These are phyloP conservation scores for Oreochromis spilurus DNA, from an alignment of 2,113 vertebrate species.

Conservation along the genomic window DNA sequence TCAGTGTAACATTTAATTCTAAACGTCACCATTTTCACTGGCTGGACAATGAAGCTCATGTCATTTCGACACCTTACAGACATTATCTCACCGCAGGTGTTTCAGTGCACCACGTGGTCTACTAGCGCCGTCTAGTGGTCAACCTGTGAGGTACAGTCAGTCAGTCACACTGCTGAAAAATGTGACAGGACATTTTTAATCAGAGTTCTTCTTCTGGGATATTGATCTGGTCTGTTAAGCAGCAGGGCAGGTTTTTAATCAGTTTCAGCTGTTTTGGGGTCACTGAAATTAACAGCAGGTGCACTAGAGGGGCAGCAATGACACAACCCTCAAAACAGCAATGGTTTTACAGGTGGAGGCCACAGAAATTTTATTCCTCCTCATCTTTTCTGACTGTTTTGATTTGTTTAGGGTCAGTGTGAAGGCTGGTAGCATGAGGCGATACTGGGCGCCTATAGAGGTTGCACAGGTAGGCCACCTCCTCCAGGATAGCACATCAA, in stretches of 20 bases:
- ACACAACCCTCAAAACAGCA: neutral
- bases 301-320: neutral
- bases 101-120: neutral
- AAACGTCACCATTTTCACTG: neutral
- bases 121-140: conserved; percentile 42
- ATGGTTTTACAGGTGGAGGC: neutral
- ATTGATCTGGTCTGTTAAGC: neutral
- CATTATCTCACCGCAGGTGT: neutral
- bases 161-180: neutral
- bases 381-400: neutral
- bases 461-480: neutral
- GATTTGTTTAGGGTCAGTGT: neutral
- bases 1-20: neutral
- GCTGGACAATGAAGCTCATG: neutral
- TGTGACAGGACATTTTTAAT: neutral
- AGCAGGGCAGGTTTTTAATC: neutral
- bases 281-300: neutral
- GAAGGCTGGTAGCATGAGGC: neutral
- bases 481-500: neutral
- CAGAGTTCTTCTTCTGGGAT: neutral
- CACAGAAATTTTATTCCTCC: fast-evolving
- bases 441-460: neutral
- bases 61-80: neutral
- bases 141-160: neutral
- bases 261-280: neutral